phyloP scores from a whole-genome alignment of 2,888 invertebrate genomes.

The Tipula unca region DNA sequence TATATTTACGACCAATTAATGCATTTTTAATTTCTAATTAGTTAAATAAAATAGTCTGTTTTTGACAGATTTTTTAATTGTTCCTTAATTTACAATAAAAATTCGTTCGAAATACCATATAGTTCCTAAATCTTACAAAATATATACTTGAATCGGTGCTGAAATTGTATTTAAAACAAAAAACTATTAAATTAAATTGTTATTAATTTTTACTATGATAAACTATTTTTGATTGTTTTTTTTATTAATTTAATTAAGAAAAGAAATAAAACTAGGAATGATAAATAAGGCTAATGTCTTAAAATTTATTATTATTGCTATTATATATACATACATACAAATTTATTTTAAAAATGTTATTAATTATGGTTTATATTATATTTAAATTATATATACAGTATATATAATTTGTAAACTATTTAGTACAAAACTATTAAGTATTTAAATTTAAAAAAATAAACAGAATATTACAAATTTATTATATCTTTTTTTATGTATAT shows the following conservation, averaged over 20 bases:
- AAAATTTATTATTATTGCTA: background rate
- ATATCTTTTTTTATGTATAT: background rate
- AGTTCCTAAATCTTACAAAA: background rate
- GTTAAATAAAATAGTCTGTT: background rate
- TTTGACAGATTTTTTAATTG: background rate
- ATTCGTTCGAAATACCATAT: background rate
- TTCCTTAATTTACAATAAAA: background rate
- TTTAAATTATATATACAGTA: background rate
- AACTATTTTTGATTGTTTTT: background rate
- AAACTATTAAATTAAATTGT: background rate
- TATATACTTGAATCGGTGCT: background rate
- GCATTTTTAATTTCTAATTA: background rate
- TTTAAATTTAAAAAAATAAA: background rate
- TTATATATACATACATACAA: background rate
- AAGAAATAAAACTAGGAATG: background rate
- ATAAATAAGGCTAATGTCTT: background rate
- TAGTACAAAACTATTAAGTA: conserved; percentile 8
- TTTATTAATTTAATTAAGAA: background rate
- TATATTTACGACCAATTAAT: background rate
- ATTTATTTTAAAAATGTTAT: background rate
- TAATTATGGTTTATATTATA: background rate
- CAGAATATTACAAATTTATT: background rate
- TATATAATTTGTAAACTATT: conserved; percentile 10
- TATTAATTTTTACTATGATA: background rate
- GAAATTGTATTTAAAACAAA: background rate